Percentiles rank a stretch among this genome's conserved stretches.
Evolutionary conservation across 2,113 vertebrate species (phyloP).

Genomic region (Hydrochoerus hydrochaeris): DNA sequence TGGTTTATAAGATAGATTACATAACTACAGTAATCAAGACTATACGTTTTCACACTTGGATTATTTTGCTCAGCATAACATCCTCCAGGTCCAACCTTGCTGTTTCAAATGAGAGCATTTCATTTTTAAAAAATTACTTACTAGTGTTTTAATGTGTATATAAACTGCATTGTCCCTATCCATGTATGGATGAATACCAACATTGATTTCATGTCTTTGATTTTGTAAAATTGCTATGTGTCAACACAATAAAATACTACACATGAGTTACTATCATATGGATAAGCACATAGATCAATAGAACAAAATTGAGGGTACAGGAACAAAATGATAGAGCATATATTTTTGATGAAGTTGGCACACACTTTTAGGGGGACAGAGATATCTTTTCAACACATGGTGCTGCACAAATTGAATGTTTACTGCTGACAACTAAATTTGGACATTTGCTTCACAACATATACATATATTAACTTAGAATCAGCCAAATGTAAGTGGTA

Average conservation of each 20-base stretch:
- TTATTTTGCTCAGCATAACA: background rate
- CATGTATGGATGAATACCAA: background rate
- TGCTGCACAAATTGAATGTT: background rate
- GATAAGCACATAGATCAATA: background rate
- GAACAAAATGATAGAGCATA: background rate
- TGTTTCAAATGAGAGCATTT: background rate
- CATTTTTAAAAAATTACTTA: background rate
- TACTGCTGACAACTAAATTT: background rate
- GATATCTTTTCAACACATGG: background rate
- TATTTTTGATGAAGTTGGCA: background rate
- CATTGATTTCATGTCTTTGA: background rate
- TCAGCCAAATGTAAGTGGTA: background rate
- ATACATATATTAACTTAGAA: background rate
- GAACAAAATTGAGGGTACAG: background rate
- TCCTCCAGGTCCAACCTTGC: background rate
- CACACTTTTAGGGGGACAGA: background rate
- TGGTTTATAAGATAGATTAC: background rate
- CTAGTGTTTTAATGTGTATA: background rate
- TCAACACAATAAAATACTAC: background rate
- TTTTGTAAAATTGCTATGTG: background rate
- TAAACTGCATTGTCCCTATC: background rate
- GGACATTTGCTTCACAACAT: background rate
- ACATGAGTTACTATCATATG: background rate
- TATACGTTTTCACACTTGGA: background rate
- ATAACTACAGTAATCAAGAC: background rate